Evolutionary conservation across 2,113 vertebrate species (phyloP).

Genomic region (Zosterops borbonicus): DNA sequence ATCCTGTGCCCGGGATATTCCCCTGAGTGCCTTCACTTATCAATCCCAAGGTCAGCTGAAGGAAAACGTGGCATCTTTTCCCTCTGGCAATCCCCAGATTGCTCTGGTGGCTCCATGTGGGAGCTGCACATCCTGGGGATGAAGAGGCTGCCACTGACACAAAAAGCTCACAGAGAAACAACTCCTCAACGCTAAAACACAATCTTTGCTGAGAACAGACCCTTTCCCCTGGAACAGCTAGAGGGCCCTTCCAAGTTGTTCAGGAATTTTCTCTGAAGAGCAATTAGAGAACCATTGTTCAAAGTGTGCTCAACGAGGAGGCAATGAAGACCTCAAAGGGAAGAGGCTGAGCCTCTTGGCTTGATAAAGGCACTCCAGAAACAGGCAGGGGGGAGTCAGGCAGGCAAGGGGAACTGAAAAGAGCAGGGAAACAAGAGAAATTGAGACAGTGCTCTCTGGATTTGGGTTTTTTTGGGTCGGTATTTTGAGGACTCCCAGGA

Average conservation of each 20-base stretch:
- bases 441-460: not conserved
- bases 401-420: not conserved
- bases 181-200: not conserved
- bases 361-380: constrained; percentile 25
- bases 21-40: not conserved
- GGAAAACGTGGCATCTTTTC: not conserved
- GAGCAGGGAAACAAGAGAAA: not conserved
- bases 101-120: not conserved
- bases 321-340: constrained; percentile 19
- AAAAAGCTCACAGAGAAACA: not conserved
- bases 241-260: constrained; percentile 45
- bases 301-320: constrained; percentile 39
- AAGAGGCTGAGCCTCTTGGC: not conserved
- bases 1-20: not conserved
- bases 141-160: not conserved
- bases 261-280: constrained; percentile 49
- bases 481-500: not conserved
- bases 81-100: not conserved
- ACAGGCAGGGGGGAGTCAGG: not conserved
- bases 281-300: constrained; percentile 60
- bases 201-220: not conserved
- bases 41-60: not conserved
- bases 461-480: fast-evolving
- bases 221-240: constrained; percentile 12
- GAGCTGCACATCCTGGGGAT: not conserved